Base-by-base conservation (phyloP, 2,888 invertebrate genomes). In the Eupithecia abbreviata region DNA sequence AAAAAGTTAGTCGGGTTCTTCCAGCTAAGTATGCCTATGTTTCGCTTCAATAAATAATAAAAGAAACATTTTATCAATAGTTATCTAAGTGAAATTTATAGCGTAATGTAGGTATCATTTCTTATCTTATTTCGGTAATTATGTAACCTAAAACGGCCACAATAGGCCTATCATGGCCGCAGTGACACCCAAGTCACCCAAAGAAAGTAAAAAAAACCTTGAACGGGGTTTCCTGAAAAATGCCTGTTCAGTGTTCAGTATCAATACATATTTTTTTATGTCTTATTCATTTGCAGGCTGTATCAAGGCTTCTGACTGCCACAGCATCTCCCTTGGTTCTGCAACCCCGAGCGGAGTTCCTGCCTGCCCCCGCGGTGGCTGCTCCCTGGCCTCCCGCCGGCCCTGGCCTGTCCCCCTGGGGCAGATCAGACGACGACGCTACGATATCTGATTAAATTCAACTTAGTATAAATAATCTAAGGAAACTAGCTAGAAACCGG, bases 341-440 rank as follows among this genome's bases (percentile, higher is more conserved):
- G 85, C 87, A 92, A 88, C 90, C 96, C 79, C 87, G 94, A 18
- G 89, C 93, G 84, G 92, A 92, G 81, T 80, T 93, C 15, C 86
- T 94, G 30, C 93, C 94, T 0, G 91, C 92, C 1, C 93, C 94
- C 0, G 89, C 89, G 0, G 86, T 92, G 2, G 89, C 93, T 2
- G 90, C 92, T 0, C 91, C 93, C 15, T 94, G 93, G 94, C 91
- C 93, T 0, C 91, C 92, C 0, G 88, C 93, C 7, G 94, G 90
- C 2, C 94, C 94, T 1, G 87, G 91, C 0, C 85, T 93, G 3
- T 93, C 94, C 0, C 94, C 94, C 2, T 95, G 94, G 94, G 94
- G 83, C 13, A 88, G 94, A 82, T 94, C 94, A 41, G 94, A 94
- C 84, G 90, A 93, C 80, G 94, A 93, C 4, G 91, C 91, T 2